Base-by-base conservation (phyloP, 2,113 vertebrate genomes). In the Dasypus novemcinctus region DNA sequence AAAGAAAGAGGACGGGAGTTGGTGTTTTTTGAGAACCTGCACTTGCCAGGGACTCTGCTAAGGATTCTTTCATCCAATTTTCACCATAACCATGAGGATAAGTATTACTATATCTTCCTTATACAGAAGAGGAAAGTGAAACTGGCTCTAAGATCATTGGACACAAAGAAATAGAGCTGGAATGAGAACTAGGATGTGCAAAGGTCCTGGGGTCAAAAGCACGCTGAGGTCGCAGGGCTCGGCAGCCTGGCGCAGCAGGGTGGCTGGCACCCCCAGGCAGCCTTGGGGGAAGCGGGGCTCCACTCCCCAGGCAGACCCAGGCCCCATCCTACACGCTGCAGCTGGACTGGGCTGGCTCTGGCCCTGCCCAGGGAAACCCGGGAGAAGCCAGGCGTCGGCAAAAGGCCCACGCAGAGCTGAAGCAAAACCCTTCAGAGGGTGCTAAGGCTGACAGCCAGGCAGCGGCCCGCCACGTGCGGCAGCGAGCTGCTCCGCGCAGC, bases 391-490 rank as follows among this genome's bases (percentile, higher is more conserved):
- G 36, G 38, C 54, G 21, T 49, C 68, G 5, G 76, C 36, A 97
- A 98, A 91, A 82, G 11, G 1, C 59, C 74, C 66, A 38, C 18
- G 8, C 54, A 57, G 69, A 92, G 87, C 97, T 97, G 97, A 98
- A 98, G 97, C 95, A 97, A 97, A 98, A 97, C 87, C 95, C 97
- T 98, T 98, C 97, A 98, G 98, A 98, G 27, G 90, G 95, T 95
- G 97, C 93, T 96, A 97, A 98, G 66, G 68, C 87, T 97, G 98
- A 98, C 98, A 98, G 98, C 96, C 36, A 54, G 97, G 33, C 4
- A 91, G 95, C 96, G 89, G 95, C 97, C 97, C 97, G 97, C 97
- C 98, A 13, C 25, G 93, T 91, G 87, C 85, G 96, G 88, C 95
- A 96, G 98, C 98, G 98, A 98, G 97, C 97, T 96, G 64, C 33